phyloP scores from a whole-genome alignment of 2,797 vertebrate genomes.

The Anas acuta region DNA sequence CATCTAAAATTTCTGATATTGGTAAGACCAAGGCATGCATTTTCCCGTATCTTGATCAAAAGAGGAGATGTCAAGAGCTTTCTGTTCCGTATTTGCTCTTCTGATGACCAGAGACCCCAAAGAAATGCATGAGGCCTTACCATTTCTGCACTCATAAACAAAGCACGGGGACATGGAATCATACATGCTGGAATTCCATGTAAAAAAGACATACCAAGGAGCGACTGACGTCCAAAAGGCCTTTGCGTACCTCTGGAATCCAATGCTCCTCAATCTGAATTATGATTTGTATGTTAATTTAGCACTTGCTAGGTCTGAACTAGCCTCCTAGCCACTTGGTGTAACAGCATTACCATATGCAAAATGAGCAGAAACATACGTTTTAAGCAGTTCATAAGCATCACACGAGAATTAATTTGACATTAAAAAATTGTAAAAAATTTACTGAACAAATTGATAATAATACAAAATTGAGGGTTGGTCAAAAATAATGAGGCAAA shows the following conservation, averaged over 20 bases:
- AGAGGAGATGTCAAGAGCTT: background rate
- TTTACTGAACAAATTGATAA: constrained; percentile 37
- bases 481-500: constrained; percentile 21
- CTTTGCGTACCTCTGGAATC: background rate
- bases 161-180: fast-evolving
- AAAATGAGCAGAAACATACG: background rate
- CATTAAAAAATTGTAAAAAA: constrained; percentile 72
- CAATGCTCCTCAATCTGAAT: background rate
- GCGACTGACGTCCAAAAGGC: background rate
- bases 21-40: background rate
- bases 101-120: background rate
- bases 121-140: background rate
- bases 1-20: background rate
- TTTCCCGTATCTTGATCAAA: background rate
- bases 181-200: background rate
- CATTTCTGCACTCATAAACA: background rate
- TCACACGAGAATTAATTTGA: constrained; percentile 48
- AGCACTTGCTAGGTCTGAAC: background rate
- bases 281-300: constrained; percentile 40
- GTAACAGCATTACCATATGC: background rate
- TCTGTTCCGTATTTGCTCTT: background rate
- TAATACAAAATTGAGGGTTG: constrained; percentile 25
- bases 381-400: background rate
- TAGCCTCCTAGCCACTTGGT: background rate
- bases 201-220: background rate